Conservation (phyloP, 2,797 vertebrate species). For the Amphiprion clarkii region DNA sequence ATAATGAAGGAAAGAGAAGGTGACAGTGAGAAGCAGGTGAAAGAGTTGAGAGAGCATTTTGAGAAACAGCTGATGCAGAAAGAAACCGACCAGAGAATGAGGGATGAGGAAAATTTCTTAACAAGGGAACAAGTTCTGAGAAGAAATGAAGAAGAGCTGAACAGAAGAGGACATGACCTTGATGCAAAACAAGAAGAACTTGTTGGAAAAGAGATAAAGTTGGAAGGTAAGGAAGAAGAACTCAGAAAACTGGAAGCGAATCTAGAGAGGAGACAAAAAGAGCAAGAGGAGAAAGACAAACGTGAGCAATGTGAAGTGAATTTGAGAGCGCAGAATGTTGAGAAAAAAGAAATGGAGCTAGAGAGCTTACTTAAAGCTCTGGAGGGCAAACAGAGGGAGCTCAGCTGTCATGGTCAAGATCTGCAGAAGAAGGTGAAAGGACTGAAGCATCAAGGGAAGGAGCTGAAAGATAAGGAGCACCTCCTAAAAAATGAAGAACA, state of each 20-base stretch:
- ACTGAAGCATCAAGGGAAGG: constrained; percentile 75
- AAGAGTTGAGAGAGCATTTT: constrained; percentile 49
- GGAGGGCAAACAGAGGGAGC: constrained; percentile 67
- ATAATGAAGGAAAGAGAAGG: constrained; percentile 36
- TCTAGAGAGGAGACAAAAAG: constrained; percentile 43
- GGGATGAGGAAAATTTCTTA: constrained; percentile 5
- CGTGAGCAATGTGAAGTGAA: not conserved
- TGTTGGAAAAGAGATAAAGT: constrained; percentile 19
- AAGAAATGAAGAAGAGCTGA: constrained; percentile 35
- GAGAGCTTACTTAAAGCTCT: constrained; percentile 57
- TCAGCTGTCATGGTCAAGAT: constrained; percentile 69
- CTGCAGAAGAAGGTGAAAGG: constrained; percentile 80
- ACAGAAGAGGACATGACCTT: not conserved
- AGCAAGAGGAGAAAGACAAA: constrained; percentile 33
- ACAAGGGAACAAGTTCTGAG: constrained; percentile 38
- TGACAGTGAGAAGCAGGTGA: constrained; percentile 38
- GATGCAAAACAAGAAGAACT: constrained; percentile 47
- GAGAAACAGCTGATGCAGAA: constrained; percentile 44
- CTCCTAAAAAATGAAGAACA: constrained; percentile 55
- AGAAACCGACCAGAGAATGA: constrained; percentile 17
- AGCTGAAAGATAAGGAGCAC: constrained; percentile 64
- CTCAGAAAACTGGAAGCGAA: constrained; percentile 32
- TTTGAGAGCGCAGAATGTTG: constrained; percentile 4
- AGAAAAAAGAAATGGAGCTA: constrained; percentile 59
- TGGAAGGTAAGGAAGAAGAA: constrained; percentile 56